Evolutionary conservation across 2,113 vertebrate genomes (phyloP).

Genomic region (Pampusana beccarii): DNA sequence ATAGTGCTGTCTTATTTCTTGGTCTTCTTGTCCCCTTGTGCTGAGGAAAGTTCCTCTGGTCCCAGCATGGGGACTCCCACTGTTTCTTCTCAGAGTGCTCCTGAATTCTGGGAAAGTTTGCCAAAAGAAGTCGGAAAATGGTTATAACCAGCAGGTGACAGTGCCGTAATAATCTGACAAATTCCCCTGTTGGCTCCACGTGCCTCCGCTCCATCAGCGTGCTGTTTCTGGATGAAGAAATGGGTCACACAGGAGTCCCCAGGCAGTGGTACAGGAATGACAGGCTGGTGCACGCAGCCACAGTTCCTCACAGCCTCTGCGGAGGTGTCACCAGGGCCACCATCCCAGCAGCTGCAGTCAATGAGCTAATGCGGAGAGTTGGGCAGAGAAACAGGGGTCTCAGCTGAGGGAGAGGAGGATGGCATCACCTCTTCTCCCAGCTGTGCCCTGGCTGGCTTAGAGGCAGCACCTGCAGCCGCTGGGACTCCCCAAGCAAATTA

Average conservation of each 20-base stretch:
- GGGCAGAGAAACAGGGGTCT: not conserved
- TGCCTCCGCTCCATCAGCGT: not conserved
- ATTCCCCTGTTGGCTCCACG: not conserved
- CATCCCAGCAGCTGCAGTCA: not conserved
- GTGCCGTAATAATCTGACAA: not conserved
- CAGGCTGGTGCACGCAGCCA: no score
- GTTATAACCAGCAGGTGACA: not conserved
- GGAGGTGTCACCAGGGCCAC: not conserved
- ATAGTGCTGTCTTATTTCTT: not conserved
- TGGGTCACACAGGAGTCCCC: not conserved
- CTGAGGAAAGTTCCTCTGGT: not conserved
- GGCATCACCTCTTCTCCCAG: not conserved
- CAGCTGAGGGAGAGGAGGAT: not conserved
- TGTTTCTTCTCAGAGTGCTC: not conserved
- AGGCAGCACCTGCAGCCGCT: not conserved
- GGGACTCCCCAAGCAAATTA: not conserved
- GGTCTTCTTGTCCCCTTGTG: not conserved
- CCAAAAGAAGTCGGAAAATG: not conserved
- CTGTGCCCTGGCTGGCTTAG: not conserved
- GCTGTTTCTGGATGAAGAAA: not conserved
- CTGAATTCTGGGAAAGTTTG: not conserved
- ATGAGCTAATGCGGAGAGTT: not conserved
- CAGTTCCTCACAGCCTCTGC: not conserved
- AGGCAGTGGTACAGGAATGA: not conserved
- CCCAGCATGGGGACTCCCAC: accelerated